Evolutionary conservation across 2,888 invertebrate species (phyloP).

Genomic region (Rhamnusium bicolor): DNA sequence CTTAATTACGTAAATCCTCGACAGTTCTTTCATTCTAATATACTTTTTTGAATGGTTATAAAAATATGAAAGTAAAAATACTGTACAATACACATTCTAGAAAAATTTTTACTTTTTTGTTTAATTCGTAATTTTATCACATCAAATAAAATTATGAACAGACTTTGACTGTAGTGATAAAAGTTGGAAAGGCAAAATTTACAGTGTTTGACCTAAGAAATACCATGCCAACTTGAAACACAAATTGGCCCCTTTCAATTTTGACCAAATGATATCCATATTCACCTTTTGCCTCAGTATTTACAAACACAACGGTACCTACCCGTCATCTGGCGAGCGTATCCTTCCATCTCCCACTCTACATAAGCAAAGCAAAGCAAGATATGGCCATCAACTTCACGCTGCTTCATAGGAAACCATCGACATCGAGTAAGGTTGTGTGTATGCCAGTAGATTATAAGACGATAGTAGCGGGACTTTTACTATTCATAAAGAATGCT

Average conservation of each 20-base stretch:
- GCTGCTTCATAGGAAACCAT: conserved; percentile 14
- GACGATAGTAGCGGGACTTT: conserved; percentile 52
- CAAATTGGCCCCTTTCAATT: conserved; percentile 24
- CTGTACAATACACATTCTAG: too few relatives aligned
- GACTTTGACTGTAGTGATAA: not conserved
- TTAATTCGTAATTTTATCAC: too few relatives aligned
- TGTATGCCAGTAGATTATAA: conserved; percentile 24
- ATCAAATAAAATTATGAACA: too few relatives aligned
- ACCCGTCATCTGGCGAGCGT: conserved; percentile 32
- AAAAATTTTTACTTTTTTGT: too few relatives aligned
- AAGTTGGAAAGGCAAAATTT: not conserved
- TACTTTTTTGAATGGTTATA: too few relatives aligned
- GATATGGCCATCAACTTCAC: conserved; percentile 23
- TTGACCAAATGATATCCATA: conserved; percentile 29
- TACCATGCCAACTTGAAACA: conserved; percentile 12
- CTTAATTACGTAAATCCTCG: too few relatives aligned
- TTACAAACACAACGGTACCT: conserved; percentile 24
- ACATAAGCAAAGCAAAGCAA: not conserved
- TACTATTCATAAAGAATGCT: conserved; percentile 27
- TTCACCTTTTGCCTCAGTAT: conserved; percentile 5
- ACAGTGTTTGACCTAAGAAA: conserved; percentile 22
- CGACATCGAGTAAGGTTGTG: not conserved
- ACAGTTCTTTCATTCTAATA: too few relatives aligned
- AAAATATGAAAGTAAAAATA: too few relatives aligned
- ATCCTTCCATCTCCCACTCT: conserved; percentile 11